Base-by-base conservation (phyloP, 1,140 invertebrate species). In the Ceratina japonica region DNA sequence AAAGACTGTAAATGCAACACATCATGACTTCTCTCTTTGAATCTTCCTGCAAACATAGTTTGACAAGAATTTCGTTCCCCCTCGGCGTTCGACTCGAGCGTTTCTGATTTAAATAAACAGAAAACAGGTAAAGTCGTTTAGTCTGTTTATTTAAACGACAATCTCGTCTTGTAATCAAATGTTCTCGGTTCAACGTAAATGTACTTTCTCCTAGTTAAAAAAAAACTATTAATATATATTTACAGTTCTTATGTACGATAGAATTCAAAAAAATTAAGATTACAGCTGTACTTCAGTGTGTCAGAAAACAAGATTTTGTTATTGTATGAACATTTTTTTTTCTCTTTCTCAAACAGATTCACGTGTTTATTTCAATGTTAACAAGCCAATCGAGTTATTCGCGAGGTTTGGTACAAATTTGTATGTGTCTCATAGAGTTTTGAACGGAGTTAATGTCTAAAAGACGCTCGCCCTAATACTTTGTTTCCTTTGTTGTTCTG, bases 1-100 rank as follows among this genome's bases (percentile, higher is more conserved):
- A 85, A 85, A 79, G 20, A 79, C 82, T 80, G 68, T 58, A 86
- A 85, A 86, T 86, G 76, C 84, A 80, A 82, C 75, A 82, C 75
- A 69, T 82, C 78, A 71, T 70, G 72, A 84, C 59, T 84, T 75
- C 76, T 73, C 79, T 79, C 80, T 81, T 81, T 63, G 16, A 20
- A 68, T 73, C 80, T 54, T 79, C 65, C 73, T 83, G 81, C 66
- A 81, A 77, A 76, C 68, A 54, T 58, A 76, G 79, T 82, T 75
- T 84, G 61, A 82, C 54, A 79, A 82, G 77, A 75, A 76, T 72
- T 66, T 82, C 62, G 52, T 51, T 58, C 73, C 64, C 22, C 15
- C 31, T 72, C 63, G 10, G 51, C 73, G 56, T 44, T 44, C 37
- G 49, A 49, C 44, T 64, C 37, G 54, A 52, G 56, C 12, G 20